Evolutionary conservation across 2,888 invertebrate genomes (phyloP), one percentile per base, ranked within the genome.

Genomic region (Philopedon plagiatum): DNA sequence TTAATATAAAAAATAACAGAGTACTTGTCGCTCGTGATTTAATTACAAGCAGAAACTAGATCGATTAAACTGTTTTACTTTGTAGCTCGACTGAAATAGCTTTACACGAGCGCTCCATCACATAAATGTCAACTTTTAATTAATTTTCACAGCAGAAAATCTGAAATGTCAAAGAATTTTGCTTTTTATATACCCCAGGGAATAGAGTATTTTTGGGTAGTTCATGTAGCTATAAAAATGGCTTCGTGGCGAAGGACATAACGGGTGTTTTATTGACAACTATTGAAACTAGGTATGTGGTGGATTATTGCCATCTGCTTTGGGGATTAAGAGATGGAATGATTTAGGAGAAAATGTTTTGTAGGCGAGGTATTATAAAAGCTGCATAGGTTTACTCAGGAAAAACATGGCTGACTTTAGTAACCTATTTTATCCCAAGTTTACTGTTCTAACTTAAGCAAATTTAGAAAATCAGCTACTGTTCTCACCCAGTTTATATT

Each of bases 121-220:
- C 13, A 54, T 64, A 64, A 64, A 64, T 64, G 64, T 64, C 64
- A 64, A 41, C 34, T 56, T 41, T 56, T 56, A 64, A 64, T 56
- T 56, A 64, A 64, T 54, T 64, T 54, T 41, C 37, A 26, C 37
- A 39, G 39, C 26, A 29, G 54, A 63, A 51, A 54, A 37, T 64
- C 34, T 32, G 15, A 51, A 63, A 63, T 63, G 63, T 63, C 63
- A 51, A 5, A 44, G 1, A 7, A 32, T 0, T 46, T 44, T 46
- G 41, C 8, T 61, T 46, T 57, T 61, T 61, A 18, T 26, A 44
- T 46, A 46, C 46, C 46, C n/a, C 1, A 23, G 46, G 46, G 21
- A 46, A 23, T 11, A 5, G 21, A 23, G 21, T 7, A 23, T 46
- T 21, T 46, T 46, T 11, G 4, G 11, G 46, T 46, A 46, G 46